A percentile compares a stretch with the other conserved stretches of the same genome.
These are phyloP conservation scores for Tigriopus japonicus DNA, from an alignment of 1,140 invertebrate genomes.

Conservation along the genomic window DNA sequence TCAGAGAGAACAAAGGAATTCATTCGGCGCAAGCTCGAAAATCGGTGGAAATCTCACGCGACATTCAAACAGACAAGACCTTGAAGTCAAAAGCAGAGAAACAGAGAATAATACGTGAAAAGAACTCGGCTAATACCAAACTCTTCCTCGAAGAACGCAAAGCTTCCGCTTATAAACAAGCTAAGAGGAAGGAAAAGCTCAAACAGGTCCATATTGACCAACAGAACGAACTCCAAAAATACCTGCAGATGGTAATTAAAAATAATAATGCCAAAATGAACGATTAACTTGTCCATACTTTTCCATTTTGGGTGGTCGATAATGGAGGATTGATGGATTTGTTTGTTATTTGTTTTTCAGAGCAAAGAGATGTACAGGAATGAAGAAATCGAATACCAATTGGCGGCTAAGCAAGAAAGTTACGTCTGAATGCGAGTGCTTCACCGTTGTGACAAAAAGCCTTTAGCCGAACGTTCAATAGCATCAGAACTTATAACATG, in stretches of 20 bases:
- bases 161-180: conserved; percentile 62
- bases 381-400: conserved; percentile 12
- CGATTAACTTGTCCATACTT: background rate
- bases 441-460: background rate
- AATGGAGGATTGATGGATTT: background rate
- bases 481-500: too few relatives aligned
- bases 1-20: conserved; percentile 84
- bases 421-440: conserved; percentile 4
- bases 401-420: conserved; percentile 9
- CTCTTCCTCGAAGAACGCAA: conserved; percentile 96
- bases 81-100: conserved; percentile 92
- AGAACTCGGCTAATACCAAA: conserved; percentile 97
- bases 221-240: conserved; percentile 66
- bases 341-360: conserved; percentile 4
- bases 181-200: conserved; percentile 78
- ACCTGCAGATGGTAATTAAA: conserved; percentile 41
- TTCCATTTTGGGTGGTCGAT: background rate
- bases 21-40: conserved; percentile 84
- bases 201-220: conserved; percentile 81
- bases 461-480: too few relatives aligned
- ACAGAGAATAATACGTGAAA: conserved; percentile 75
- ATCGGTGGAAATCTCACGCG: conserved; percentile 87
- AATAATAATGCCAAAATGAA: background rate
- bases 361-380: conserved; percentile 10
- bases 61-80: conserved; percentile 86